Percentiles rank a stretch among this genome's conserved stretches.
Evolutionary conservation across 2,888 invertebrate species (phyloP).

Genomic region (Caenorhabditis sp.): DNA sequence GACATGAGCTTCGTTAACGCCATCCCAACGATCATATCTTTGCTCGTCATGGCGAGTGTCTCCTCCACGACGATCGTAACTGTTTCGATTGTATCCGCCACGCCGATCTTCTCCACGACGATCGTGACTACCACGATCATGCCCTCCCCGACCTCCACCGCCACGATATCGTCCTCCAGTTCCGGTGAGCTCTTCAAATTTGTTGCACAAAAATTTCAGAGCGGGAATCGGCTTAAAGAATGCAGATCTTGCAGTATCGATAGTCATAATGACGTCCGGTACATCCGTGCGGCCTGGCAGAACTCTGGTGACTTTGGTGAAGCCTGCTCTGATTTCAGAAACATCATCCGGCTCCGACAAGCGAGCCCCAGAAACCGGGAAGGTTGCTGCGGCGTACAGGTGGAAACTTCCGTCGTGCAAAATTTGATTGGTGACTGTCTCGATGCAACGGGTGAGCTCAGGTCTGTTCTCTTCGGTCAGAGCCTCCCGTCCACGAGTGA

Average conservation of each 20-base stretch:
- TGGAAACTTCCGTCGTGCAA: not conserved
- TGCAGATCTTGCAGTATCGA: constrained; percentile 3
- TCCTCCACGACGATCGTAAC: not conserved
- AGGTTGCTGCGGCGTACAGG: not conserved
- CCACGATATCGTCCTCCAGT: not conserved
- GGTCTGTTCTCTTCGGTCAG: constrained; percentile 1
- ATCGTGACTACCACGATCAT: not conserved
- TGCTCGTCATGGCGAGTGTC: not conserved
- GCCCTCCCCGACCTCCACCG: constrained; percentile 3
- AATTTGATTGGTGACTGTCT: constrained; percentile 7
- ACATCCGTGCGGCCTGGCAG: not conserved
- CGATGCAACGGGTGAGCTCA: constrained; percentile 12
- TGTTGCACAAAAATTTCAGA: not conserved
- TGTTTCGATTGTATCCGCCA: constrained; percentile 1
- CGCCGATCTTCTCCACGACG: not conserved
- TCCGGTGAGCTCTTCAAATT: not conserved
- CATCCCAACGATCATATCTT: not conserved
- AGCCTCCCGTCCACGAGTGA: not conserved
- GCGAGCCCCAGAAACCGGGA: not conserved
- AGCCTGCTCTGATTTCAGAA: constrained; percentile 5
- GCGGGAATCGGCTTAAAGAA: constrained; percentile 7
- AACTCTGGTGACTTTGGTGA: constrained; percentile 1
- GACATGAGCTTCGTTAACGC: no score
- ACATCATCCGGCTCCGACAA: not conserved
- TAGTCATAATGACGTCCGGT: not conserved